Evolutionary conservation across 2,888 invertebrate species (phyloP).

Genomic region (Caenorhabditis sp.): DNA sequence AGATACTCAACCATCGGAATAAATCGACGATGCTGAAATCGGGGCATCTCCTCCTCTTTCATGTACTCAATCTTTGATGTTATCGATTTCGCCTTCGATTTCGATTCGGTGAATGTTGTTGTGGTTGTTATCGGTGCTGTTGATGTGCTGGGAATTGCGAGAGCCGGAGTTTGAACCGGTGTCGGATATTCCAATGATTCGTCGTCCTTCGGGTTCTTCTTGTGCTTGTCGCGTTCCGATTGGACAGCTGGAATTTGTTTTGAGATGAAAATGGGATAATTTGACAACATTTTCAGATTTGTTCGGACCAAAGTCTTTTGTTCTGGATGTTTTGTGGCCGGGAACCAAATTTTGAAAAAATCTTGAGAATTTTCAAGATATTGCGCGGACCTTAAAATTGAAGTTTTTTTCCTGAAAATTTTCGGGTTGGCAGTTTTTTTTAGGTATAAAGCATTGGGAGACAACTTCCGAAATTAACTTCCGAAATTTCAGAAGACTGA

Average conservation of each 20-base stretch:
- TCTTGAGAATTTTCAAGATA: no score
- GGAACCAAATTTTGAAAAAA: no score
- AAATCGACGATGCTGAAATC: not conserved
- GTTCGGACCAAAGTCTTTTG: no score
- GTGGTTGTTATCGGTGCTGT: not conserved
- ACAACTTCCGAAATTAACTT: no score
- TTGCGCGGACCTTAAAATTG: no score
- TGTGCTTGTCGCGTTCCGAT: slow-evolving; percentile 62
- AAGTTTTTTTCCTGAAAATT: not conserved
- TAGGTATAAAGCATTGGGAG: no score
- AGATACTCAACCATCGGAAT: slow-evolving; percentile 23
- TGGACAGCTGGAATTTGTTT: slow-evolving; percentile 57
- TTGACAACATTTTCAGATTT: no score
- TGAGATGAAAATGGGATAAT: no score
- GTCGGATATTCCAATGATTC: not conserved
- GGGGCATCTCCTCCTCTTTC: slow-evolving; percentile 10
- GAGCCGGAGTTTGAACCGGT: not conserved
- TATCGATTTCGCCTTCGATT: slow-evolving; percentile 8
- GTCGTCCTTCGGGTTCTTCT: slow-evolving; percentile 51
- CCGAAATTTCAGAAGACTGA: no score
- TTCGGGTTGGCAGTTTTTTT: no score
- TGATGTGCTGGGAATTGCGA: slow-evolving; percentile 4
- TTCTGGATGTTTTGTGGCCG: no score
- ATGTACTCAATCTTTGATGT: slow-evolving; percentile 28
- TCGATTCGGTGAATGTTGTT: not conserved